phyloP scores from a whole-genome alignment of 2,797 vertebrate genomes.

The Neopelma chrysocephalum region DNA sequence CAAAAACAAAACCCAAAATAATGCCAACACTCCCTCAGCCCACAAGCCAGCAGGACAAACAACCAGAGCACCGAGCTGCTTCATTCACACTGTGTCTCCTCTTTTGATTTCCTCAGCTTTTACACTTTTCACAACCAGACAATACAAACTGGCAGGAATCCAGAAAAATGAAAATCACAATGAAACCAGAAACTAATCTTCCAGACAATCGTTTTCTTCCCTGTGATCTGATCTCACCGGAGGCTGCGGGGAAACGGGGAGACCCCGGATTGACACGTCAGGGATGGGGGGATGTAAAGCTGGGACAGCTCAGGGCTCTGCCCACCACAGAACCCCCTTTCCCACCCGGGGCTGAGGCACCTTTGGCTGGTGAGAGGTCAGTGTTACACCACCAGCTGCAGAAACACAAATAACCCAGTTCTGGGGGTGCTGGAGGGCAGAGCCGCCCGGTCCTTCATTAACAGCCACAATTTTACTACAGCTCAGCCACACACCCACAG shows the following conservation, averaged over 20 bases:
- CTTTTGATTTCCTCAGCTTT: background rate
- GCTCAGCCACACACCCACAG: background rate
- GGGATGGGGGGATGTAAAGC: background rate
- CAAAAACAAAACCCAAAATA: background rate
- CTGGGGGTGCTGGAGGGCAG: accelerated
- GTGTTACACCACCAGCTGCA: background rate
- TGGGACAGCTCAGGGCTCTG: background rate
- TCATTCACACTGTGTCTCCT: background rate
- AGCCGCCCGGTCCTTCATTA: background rate
- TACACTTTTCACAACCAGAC: background rate
- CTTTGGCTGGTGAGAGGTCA: background rate
- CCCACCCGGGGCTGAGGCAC: no score
- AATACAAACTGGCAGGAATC: background rate
- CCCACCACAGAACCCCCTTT: background rate
- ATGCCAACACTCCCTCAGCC: background rate
- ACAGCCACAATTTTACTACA: background rate
- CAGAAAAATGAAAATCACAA: background rate
- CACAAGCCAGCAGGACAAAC: background rate
- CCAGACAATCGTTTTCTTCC: background rate
- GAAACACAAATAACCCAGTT: no score
- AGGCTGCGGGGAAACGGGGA: background rate
- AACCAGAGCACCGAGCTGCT: background rate
- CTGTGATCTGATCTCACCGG: background rate
- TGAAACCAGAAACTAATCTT: background rate
- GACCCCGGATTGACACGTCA: accelerated